These are phyloP conservation scores for Lophius piscatorius DNA, from an alignment of 2,113 vertebrate species.

Conservation along the genomic window DNA sequence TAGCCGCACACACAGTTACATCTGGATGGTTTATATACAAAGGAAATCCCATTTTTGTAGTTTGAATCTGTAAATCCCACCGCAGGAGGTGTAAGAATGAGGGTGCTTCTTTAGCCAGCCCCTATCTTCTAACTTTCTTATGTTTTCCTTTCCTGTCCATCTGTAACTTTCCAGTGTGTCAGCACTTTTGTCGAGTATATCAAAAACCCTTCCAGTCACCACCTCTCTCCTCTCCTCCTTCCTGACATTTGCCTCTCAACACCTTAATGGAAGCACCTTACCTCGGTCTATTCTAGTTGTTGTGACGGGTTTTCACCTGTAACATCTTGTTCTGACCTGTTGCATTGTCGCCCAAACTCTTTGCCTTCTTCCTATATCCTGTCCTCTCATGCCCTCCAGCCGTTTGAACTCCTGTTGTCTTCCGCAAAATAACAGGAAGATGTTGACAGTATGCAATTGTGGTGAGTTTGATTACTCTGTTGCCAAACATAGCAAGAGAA, in stretches of 20 bases:
- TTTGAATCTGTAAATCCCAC: too few species aligned
- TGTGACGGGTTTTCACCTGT: conserved; percentile 37
- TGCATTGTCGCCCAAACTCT: not conserved
- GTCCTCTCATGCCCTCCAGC: conserved; percentile 15
- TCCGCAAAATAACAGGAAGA: not conserved
- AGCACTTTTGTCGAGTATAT: too few species aligned
- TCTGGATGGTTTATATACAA: conserved; percentile 4
- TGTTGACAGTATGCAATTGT: conserved; percentile 42
- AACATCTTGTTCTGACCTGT: conserved; percentile 22
- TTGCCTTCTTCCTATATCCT: conserved; percentile 3
- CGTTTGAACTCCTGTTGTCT: conserved; percentile 7
- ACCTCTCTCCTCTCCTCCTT: too few species aligned
- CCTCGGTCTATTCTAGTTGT: too few species aligned
- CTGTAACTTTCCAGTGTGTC: conserved; percentile 7
- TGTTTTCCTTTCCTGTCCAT: not conserved
- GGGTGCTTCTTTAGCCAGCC: too few species aligned
- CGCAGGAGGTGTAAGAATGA: too few species aligned
- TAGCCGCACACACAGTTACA: too few species aligned
- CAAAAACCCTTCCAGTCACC: too few species aligned
- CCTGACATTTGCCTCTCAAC: too few species aligned
- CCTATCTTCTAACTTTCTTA: too few species aligned
- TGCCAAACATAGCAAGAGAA: conserved; percentile 20
- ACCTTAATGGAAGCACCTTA: too few species aligned
- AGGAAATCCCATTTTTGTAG: too few species aligned
- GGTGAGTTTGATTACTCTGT: conserved; percentile 23